phyloP scores from a whole-genome alignment of 1,140 invertebrate species.

The Stegodyphus mimosarum region DNA sequence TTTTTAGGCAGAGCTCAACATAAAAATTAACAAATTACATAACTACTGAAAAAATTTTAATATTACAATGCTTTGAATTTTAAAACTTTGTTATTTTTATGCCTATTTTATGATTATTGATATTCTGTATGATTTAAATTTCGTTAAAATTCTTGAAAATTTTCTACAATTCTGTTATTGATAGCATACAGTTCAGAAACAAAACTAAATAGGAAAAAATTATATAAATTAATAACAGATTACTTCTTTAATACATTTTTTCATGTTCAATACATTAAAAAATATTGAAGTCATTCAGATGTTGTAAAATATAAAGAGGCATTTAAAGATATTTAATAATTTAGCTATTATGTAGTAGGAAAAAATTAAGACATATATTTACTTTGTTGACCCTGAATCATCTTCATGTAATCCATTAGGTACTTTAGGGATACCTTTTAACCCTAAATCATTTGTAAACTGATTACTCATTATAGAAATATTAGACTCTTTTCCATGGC shows the following conservation, averaged over 20 bases:
- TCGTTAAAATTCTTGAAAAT: too few relatives aligned
- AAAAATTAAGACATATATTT: not conserved
- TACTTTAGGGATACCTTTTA: constrained; percentile 8
- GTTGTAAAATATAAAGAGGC: too few relatives aligned
- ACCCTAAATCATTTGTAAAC: constrained; percentile 27
- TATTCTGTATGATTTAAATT: too few relatives aligned
- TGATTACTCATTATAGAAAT: constrained; percentile 30
- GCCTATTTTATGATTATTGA: too few relatives aligned
- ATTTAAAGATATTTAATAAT: too few relatives aligned
- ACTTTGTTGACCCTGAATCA: constrained; percentile 32
- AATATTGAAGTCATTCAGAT: not conserved
- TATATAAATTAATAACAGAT: not conserved
- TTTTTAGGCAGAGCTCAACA: too few relatives aligned
- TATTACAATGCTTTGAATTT: too few relatives aligned
- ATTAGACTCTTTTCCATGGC: constrained; percentile 31
- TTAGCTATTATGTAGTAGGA: not conserved
- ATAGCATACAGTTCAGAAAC: too few relatives aligned
- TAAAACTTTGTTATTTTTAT: too few relatives aligned
- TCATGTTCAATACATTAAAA: not conserved
- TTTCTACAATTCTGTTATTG: too few relatives aligned
- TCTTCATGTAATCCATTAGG: constrained; percentile 44
- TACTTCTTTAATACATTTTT: not conserved
- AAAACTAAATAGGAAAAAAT: not conserved
- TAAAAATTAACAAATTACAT: too few relatives aligned
- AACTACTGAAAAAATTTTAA: too few relatives aligned